Conservation (phyloP, 2,113 vertebrate genomes). For the Urocolius indicus region DNA sequence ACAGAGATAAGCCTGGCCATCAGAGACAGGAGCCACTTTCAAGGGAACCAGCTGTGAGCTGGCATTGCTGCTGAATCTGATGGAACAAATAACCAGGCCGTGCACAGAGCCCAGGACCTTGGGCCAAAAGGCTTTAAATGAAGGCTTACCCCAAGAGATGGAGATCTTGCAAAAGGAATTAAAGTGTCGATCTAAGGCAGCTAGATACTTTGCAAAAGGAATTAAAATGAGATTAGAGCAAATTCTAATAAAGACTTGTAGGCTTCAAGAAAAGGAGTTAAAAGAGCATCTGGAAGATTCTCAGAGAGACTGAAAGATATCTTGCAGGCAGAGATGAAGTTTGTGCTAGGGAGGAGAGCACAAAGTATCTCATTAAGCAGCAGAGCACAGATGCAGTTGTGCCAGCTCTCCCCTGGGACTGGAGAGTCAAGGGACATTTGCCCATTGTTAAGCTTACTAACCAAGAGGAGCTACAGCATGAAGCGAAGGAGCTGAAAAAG, state of each 20-base stretch:
- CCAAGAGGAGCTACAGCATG: not conserved
- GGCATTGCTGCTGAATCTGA: not conserved
- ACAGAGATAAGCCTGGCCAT: not conserved
- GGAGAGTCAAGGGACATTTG: not conserved
- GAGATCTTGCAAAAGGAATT: slow-evolving; percentile 46
- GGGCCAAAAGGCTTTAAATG: slow-evolving; percentile 38
- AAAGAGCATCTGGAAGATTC: slow-evolving; percentile 18
- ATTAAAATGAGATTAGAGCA: slow-evolving; percentile 53
- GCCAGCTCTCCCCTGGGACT: not conserved
- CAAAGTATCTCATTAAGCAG: not conserved
- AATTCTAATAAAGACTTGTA: slow-evolving; percentile 8
- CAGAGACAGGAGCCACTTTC: not conserved
- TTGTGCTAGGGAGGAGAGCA: not conserved
- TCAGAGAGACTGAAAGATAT: not conserved
- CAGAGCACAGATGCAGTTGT: accelerated
- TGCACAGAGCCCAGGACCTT: not conserved
- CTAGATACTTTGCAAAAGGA: slow-evolving; percentile 29
- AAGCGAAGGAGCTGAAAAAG: not conserved
- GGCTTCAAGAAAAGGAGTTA: not conserved
- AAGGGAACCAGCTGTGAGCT: not conserved
- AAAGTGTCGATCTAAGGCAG: slow-evolving; percentile 23
- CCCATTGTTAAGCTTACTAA: accelerated
- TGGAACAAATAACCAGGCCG: not conserved
- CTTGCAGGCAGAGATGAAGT: not conserved
- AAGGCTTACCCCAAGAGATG: slow-evolving; percentile 35